Conservation (phyloP, 1,140 invertebrate species). For the Philotrypesis tridentata region DNA sequence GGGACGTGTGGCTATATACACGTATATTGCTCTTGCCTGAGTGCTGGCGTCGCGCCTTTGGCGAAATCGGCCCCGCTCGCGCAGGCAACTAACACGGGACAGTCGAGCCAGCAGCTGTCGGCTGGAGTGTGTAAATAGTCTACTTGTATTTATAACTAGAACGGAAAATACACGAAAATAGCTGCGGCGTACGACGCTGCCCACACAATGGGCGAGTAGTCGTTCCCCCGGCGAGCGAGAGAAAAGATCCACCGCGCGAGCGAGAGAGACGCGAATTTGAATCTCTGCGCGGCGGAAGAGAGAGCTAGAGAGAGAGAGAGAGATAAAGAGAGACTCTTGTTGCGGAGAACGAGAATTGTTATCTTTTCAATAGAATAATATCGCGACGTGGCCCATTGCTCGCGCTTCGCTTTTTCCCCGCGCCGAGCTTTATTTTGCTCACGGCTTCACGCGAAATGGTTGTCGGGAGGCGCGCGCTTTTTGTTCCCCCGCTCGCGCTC, state of each 20-base stretch:
- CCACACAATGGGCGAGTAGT: too few species aligned
- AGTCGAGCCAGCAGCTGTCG: too few species aligned
- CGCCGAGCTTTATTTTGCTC: background rate
- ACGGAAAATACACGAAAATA: background rate
- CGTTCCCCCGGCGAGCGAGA: too few species aligned
- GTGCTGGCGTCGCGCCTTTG: too few species aligned
- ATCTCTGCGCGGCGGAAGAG: background rate
- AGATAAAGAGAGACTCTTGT: background rate
- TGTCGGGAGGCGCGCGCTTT: background rate
- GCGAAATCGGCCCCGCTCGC: background rate
- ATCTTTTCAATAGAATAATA: slow-evolving; percentile 1
- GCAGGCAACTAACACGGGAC: too few species aligned
- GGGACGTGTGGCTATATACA: background rate
- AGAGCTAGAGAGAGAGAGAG: too few species aligned
- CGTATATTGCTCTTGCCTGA: background rate
- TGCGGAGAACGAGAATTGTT: background rate
- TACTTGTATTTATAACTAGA: too few species aligned
- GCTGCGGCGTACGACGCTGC: too few species aligned
- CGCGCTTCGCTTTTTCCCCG: background rate
- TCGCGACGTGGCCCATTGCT: background rate
- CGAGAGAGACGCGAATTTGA: background rate
- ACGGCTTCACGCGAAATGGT: background rate
- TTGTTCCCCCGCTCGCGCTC: background rate
- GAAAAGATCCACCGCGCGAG: too few species aligned
- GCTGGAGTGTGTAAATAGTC: too few species aligned